Evolutionary conservation across 2,113 vertebrate genomes (phyloP).

Genomic region (Eublepharis macularius): DNA sequence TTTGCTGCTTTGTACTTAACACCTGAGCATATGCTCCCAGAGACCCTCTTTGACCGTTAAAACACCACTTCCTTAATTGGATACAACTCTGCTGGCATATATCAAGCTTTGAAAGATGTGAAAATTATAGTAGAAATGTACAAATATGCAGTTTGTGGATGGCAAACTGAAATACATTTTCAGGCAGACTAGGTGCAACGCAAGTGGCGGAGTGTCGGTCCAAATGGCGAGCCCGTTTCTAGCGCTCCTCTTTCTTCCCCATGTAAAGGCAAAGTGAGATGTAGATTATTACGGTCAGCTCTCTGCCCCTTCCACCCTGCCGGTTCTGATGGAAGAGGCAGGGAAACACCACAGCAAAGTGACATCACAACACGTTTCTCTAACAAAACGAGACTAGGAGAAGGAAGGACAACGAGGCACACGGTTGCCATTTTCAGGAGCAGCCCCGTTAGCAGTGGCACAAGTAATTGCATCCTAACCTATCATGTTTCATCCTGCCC

Average conservation of each 20-base stretch:
- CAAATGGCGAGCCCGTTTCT: background rate
- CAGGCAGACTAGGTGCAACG: background rate
- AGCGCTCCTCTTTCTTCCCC: too few relatives aligned
- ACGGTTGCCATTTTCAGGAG: too few relatives aligned
- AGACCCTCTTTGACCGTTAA: background rate
- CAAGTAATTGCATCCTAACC: too few relatives aligned
- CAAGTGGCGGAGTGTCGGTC: background rate
- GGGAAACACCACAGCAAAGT: background rate
- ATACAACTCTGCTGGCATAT: background rate
- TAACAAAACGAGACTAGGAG: too few relatives aligned
- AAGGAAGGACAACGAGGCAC: too few relatives aligned
- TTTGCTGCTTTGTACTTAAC: background rate
- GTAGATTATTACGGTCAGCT: background rate
- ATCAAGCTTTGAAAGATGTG: background rate
- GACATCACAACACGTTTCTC: background rate
- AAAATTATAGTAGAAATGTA: constrained; percentile 22
- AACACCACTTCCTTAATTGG: background rate
- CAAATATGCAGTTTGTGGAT: background rate
- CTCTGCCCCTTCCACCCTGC: background rate
- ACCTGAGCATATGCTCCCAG: background rate
- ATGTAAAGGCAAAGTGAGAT: background rate
- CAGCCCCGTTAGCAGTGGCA: too few relatives aligned
- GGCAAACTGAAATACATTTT: background rate
- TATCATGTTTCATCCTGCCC: too few relatives aligned
- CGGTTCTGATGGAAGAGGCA: background rate